These are phyloP conservation scores for Agrochola lychnidis DNA, from an alignment of 2,888 invertebrate genomes.

Conservation along the genomic window DNA sequence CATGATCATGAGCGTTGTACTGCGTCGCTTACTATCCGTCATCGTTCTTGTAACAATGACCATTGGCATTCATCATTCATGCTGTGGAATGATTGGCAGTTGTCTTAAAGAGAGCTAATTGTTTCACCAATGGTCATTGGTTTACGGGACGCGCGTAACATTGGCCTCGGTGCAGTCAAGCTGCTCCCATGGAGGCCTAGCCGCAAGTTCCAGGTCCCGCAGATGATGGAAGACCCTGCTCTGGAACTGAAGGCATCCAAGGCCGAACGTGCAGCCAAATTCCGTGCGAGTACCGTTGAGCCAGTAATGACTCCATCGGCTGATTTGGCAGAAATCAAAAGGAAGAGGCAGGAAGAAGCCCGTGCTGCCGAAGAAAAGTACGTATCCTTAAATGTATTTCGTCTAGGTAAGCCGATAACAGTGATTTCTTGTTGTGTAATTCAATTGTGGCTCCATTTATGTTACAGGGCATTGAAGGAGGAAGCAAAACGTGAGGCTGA, in stretches of 20 bases:
- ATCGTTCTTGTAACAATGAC: conserved; percentile 68
- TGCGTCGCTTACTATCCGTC: conserved; percentile 78
- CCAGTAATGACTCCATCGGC: conserved; percentile 87
- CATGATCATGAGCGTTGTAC: conserved; percentile 75
- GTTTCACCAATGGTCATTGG: conserved; percentile 79
- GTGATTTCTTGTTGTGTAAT: neutral
- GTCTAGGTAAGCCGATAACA: neutral
- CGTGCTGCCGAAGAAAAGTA: conserved; percentile 92
- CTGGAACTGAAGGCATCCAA: conserved; percentile 91
- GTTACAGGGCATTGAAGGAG: conserved; percentile 88
- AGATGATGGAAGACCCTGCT: conserved; percentile 90
- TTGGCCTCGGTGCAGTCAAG: conserved; percentile 90
- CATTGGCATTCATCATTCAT: conserved; percentile 69
- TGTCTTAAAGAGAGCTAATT: conserved; percentile 62
- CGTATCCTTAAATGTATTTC: conserved; percentile 58
- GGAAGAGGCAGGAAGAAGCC: conserved; percentile 92
- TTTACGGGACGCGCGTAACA: conserved; percentile 75
- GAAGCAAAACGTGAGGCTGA: conserved; percentile 89
- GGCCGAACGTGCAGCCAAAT: conserved; percentile 91
- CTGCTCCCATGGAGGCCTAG: conserved; percentile 93
- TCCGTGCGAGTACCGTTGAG: conserved; percentile 89
- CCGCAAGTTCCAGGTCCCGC: conserved; percentile 92
- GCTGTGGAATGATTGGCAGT: conserved; percentile 71
- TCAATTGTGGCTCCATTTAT: conserved; percentile 38
- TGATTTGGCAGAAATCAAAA: conserved; percentile 89